phyloP scores from a whole-genome alignment of 2,113 vertebrate species.

The Vulpes ferrilata region DNA sequence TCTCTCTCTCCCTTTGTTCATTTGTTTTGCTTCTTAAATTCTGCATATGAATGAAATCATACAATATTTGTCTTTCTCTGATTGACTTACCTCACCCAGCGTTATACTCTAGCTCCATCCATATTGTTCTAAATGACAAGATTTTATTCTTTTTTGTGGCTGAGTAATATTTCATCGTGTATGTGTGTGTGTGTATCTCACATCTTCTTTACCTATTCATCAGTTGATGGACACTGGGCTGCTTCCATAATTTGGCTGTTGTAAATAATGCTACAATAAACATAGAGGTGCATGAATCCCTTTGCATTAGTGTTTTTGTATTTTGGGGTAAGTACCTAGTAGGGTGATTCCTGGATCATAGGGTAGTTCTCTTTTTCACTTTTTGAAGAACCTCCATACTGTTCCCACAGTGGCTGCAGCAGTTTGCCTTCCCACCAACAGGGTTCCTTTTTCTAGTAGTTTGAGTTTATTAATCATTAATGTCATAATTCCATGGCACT shows the following conservation, averaged over 20 bases:
- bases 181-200: too few relatives aligned
- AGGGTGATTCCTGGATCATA: background rate
- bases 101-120: background rate
- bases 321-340: background rate
- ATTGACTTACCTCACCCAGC: background rate
- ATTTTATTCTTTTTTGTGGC: background rate
- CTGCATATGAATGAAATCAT: background rate
- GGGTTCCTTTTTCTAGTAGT: background rate
- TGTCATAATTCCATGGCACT: background rate
- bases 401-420: background rate
- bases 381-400: background rate
- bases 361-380: background rate
- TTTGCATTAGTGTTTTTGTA: background rate
- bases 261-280: background rate
- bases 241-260: background rate
- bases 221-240: background rate
- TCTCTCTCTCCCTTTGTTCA: background rate
- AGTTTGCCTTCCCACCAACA: background rate
- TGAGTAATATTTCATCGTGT: background rate
- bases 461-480: conserved; percentile 8
- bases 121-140: background rate
- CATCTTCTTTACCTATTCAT: background rate
- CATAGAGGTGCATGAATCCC: background rate
- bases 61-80: background rate
- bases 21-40: background rate